phyloP scores from a whole-genome alignment of 2,888 invertebrate genomes.

The Zootermopsis nevadensis region DNA sequence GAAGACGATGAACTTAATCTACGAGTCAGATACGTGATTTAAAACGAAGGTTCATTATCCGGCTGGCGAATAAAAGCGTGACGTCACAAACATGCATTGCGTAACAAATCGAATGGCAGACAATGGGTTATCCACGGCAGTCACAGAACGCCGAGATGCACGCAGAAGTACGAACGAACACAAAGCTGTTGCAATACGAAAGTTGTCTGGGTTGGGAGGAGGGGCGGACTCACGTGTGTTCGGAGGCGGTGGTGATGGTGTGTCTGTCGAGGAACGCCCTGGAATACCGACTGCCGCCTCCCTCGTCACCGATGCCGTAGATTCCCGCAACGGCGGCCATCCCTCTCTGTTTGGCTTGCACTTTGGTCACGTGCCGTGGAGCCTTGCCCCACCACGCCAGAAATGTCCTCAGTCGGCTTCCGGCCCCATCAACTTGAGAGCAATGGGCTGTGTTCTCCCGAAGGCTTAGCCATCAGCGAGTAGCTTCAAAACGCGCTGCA shows the following conservation, averaged over 20 bases:
- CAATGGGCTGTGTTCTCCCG: background rate
- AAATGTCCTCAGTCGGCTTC: background rate
- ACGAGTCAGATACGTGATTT: no score
- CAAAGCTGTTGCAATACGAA: background rate
- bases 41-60: no score
- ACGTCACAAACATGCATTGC: no score
- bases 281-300: slow-evolving; percentile 62
- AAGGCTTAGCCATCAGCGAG: background rate
- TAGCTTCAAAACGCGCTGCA: background rate
- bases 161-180: background rate
- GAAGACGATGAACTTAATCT: no score
- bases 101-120: no score
- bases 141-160: no score
- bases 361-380: background rate
- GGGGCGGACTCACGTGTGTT: slow-evolving; percentile 52
- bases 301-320: slow-evolving; percentile 82
- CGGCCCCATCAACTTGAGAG: background rate
- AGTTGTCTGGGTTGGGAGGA: background rate
- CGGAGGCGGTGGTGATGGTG: slow-evolving; percentile 47
- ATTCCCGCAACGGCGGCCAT: slow-evolving; percentile 77
- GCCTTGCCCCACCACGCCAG: background rate
- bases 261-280: slow-evolving; percentile 51
- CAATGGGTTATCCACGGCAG: no score
- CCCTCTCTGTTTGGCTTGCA: slow-evolving; percentile 36
- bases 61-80: no score